These are phyloP conservation scores for Trachymyrmex septentrionalis DNA, from an alignment of 1,140 invertebrate genomes.

Conservation along the genomic window DNA sequence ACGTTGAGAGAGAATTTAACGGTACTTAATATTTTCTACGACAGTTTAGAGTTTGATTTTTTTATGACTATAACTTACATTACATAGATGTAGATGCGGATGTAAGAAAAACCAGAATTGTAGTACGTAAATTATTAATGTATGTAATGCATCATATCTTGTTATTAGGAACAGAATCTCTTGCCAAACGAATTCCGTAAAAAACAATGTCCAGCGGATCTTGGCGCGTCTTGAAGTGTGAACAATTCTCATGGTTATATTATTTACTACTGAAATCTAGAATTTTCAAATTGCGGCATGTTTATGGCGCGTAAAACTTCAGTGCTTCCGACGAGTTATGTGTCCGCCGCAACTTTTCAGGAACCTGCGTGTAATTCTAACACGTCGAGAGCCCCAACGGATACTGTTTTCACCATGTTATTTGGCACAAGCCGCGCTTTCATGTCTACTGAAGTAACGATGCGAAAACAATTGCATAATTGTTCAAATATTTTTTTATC, in stretches of 20 bases:
- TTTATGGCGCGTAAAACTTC: conserved; percentile 41
- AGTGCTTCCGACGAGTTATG: conserved; percentile 23
- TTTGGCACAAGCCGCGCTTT: neutral
- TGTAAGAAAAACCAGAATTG: neutral
- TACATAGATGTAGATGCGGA: neutral
- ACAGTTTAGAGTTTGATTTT: neutral
- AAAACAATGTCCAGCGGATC: neutral
- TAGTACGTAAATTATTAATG: neutral
- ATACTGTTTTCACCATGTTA: conserved; percentile 2
- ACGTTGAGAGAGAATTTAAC: conserved; percentile 4
- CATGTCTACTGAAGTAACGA: neutral
- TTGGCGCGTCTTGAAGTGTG: neutral
- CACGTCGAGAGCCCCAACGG: neutral
- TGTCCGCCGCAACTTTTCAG: conserved; percentile 16
- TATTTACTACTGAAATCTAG: conserved; percentile 23
- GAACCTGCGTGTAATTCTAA: conserved; percentile 31
- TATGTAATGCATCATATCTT: neutral
- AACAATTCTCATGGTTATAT: neutral
- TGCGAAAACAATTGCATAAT: neutral
- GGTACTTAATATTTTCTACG: neutral
- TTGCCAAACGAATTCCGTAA: neutral
- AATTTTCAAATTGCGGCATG: conserved; percentile 36
- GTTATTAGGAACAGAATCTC: neutral
- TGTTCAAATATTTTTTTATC: neutral
- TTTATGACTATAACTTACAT: too few species aligned